These are phyloP conservation scores for Opisthocomus hoazin DNA, from an alignment of 2,113 vertebrate species.

Conservation along the genomic window DNA sequence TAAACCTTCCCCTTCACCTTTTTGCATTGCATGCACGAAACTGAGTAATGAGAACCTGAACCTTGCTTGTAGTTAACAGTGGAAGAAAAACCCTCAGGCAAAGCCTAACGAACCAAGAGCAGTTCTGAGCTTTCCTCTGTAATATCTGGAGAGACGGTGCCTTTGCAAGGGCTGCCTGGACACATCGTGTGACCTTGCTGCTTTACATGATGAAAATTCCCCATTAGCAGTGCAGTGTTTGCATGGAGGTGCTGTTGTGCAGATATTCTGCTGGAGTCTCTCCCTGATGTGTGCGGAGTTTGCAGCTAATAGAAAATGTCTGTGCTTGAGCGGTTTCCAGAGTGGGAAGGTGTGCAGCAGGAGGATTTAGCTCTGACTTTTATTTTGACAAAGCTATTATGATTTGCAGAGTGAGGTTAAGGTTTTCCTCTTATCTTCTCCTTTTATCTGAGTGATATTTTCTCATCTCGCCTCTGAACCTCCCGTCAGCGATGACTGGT, in stretches of 20 bases:
- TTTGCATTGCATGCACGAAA: constrained; percentile 40
- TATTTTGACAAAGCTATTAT: constrained; percentile 62
- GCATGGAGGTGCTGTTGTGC: constrained; percentile 42
- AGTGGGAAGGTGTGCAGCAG: constrained; percentile 20
- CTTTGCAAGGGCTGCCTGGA: constrained; percentile 63
- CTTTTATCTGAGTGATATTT: constrained; percentile 55
- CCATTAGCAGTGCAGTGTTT: constrained; percentile 29
- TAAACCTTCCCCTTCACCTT: constrained; percentile 60
- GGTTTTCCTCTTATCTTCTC: constrained; percentile 47
- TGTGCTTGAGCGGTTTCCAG: constrained; percentile 25
- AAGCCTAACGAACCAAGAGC: constrained; percentile 72
- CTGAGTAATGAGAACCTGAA: constrained; percentile 51
- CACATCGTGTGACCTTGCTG: constrained; percentile 65
- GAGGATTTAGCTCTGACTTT: constrained; percentile 48
- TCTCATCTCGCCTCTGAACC: constrained; percentile 44
- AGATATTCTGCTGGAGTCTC: constrained; percentile 9
- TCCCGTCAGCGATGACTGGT: background rate
- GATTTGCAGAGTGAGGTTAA: constrained; percentile 54
- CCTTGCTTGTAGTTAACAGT: constrained; percentile 71
- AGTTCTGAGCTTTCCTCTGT: constrained; percentile 59
- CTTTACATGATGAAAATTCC: constrained; percentile 52
- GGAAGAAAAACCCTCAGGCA: constrained; percentile 67
- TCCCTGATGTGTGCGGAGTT: constrained; percentile 14
- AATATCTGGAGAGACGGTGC: constrained; percentile 50
- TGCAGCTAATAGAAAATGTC: constrained; percentile 50